A percentile compares a stretch with the other conserved stretches of the same genome.
These are phyloP conservation scores for Anser cygnoides DNA, from an alignment of 2,113 vertebrate species.

Conservation along the genomic window DNA sequence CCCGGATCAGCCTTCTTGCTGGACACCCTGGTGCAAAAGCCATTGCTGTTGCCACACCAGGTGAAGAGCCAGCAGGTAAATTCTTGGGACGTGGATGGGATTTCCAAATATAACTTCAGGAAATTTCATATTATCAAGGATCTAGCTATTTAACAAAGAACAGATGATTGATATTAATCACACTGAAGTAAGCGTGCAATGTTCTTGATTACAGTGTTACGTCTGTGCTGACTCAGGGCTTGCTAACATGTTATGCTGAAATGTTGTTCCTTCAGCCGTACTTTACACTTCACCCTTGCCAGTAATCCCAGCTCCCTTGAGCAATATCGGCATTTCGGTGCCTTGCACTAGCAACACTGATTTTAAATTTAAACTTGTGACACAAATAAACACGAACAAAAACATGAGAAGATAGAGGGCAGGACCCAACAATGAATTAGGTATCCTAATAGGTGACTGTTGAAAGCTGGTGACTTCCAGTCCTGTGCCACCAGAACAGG, in stretches of 20 bases:
- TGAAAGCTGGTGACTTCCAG: not conserved
- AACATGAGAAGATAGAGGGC: not conserved
- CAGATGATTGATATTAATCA: slow-evolving; percentile 55
- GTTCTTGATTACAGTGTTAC: not conserved
- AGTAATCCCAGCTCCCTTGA: not conserved
- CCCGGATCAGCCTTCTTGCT: fast-evolving
- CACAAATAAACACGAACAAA: not conserved
- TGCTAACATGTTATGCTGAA: slow-evolving; percentile 1
- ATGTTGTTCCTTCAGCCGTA: not conserved
- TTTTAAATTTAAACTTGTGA: slow-evolving; percentile 1
- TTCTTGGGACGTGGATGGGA: not conserved
- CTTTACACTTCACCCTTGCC: not conserved
- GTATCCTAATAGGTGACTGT: not conserved
- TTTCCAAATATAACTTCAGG: slow-evolving; percentile 8
- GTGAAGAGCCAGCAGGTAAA: slow-evolving; percentile 26
- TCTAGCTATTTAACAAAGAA: not conserved
- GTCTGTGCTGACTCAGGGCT: slow-evolving; percentile 39
- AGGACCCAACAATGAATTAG: not conserved
- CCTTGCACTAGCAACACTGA: not conserved
- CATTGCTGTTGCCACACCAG: not conserved
- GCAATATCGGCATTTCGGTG: not conserved
- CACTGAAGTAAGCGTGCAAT: not conserved
- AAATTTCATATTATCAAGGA: slow-evolving; percentile 43
- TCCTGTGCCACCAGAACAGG: not conserved
- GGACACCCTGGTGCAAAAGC: not conserved